Base-by-base conservation (phyloP, 2,797 vertebrate species). In the Propithecus perrieri region DNA sequence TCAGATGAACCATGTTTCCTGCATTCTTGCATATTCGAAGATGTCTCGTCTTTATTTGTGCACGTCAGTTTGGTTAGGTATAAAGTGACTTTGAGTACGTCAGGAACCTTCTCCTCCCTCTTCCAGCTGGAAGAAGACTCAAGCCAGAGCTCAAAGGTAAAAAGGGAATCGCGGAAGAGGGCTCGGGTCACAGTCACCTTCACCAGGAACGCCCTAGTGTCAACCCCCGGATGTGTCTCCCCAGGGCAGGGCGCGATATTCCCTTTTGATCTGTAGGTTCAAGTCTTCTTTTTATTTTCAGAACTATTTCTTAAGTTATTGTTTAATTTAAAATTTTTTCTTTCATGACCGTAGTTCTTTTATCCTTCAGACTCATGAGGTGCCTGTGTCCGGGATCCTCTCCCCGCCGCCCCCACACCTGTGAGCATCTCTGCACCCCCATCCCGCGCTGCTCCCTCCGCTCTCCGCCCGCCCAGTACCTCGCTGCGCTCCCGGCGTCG, bases 401-500 rank as follows among this genome's bases (percentile, higher is more conserved):
- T 43, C 5, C 11, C 41, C 5, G 13, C n/a, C 55, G 46, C 26
- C 24, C 53, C 28, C 10, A 18, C 5, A 12, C 67, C 65, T 48
- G 20, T 48, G 20, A 59, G 41, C 17, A 26, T 13, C 59, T 43
- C 5, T 20, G 50, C 48, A 0, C 12, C 30, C 28, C 59, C 61
- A 4, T 28, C 55, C 17, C 1, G 2, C 28, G 14, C 11, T 22
- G 35, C 1, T 43, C 11, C 0, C 63, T 14, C 20, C 38, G 28
- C n/a, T 55, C 57, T 20, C 57, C 28, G 24, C 8, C 65, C 24
- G 30, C 43, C 3, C 0, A 53, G 2, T 1, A 6, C 43, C 22
- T 59, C 0, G 33, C 8, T 24, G 0, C 4, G 30, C 20, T 26
- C 0, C 0, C 2, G 3, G 11, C 0, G 0, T 26, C 80, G 4